Conservation (phyloP, 2,888 invertebrate genomes). For the Tenthredo amoena region DNA sequence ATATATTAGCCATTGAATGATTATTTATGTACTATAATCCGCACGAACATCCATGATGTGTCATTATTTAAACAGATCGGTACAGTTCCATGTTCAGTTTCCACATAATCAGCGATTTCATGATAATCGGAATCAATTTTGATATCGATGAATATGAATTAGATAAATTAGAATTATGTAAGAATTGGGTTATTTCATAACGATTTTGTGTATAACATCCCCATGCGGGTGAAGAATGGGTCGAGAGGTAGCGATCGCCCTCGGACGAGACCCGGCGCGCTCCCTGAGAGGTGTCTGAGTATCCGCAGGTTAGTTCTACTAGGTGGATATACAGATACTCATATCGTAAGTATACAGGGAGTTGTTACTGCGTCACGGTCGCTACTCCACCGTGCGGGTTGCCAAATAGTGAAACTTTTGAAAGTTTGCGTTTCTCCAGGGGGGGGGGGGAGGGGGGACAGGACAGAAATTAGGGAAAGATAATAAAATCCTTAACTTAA, state of each 20-base stretch:
- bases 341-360: conserved; percentile 24
- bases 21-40: too few relatives aligned
- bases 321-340: background rate
- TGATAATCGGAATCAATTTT: too few relatives aligned
- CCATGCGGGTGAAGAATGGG: background rate
- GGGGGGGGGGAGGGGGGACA: too few relatives aligned
- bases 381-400: conserved; percentile 38
- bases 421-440: conserved; percentile 42
- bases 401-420: conserved; percentile 53
- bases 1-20: too few relatives aligned
- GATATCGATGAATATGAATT: too few relatives aligned
- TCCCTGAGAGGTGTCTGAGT: background rate
- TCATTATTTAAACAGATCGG: too few relatives aligned
- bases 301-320: background rate
- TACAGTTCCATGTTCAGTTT: too few relatives aligned
- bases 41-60: too few relatives aligned
- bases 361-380: conserved; percentile 41
- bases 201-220: background rate
- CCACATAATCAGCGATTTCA: too few relatives aligned
- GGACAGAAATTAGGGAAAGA: conserved; percentile 45
- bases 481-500: conserved; percentile 36
- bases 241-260: background rate
- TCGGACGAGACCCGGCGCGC: background rate
- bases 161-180: too few relatives aligned
- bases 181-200: too few relatives aligned